phyloP scores from a whole-genome alignment of 1,140 invertebrate genomes.

The Trichogramma pretiosum region DNA sequence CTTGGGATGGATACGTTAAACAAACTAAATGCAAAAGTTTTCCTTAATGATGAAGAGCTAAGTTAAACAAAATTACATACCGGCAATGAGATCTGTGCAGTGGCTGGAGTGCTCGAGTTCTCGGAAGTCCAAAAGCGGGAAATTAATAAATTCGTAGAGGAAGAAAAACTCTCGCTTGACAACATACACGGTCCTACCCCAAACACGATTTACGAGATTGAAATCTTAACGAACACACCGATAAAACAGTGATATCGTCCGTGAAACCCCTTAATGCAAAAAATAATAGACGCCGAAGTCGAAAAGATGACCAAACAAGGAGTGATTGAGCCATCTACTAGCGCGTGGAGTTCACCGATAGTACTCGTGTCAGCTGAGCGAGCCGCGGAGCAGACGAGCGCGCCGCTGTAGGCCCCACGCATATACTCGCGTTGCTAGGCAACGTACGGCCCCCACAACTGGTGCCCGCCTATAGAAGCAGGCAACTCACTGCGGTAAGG shows the following conservation, averaged over 20 bases:
- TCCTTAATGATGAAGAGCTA: background rate
- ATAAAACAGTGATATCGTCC: conserved; percentile 17
- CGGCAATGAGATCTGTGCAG: background rate
- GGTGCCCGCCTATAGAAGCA: no score
- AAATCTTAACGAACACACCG: background rate
- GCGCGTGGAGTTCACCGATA: conserved; percentile 42
- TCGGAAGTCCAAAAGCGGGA: background rate
- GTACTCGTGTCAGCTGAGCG: no score
- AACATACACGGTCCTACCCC: background rate
- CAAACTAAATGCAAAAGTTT: no score
- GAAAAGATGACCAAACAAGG: conserved; percentile 26
- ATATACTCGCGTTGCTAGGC: no score
- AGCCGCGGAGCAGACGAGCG: no score
- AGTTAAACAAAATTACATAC: background rate
- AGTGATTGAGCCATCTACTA: conserved; percentile 36
- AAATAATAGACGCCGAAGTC: conserved; percentile 11
- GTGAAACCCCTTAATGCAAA: conserved; percentile 16
- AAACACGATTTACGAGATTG: background rate
- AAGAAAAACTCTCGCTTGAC: background rate
- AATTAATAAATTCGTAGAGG: no score
- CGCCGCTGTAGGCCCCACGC: no score
- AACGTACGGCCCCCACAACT: no score
- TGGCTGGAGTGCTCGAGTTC: background rate
- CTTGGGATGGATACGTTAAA: no score
- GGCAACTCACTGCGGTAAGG: no score